Evolutionary conservation across 2,888 invertebrate species (phyloP), one percentile per base, ranked within the genome.

Genomic region (Onthophagus sagittarius): DNA sequence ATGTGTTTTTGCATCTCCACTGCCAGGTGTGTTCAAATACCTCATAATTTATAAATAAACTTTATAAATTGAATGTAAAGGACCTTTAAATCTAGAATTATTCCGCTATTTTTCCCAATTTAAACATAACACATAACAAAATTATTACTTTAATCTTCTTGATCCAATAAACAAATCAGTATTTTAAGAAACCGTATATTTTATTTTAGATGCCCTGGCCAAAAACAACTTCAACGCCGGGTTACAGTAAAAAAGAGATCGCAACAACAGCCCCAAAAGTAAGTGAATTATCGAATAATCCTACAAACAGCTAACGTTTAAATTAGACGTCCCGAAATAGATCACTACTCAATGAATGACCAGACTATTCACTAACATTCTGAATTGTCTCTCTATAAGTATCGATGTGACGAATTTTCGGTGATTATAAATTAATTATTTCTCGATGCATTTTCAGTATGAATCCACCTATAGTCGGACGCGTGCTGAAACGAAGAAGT

Each of bases 401-500:
- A 32, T 13, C 15, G 15, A 62, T 53, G n/a, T 9, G 53, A 71
- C 62, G 14, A 62, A 62, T 23, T 14, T 71, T 53, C 6, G 6
- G 2, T 53, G 39, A 53, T 1, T 53, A 53, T 9, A 53, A 9
- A 53, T 53, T 53, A 9, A 53, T 53, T 53, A 9, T 53, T 53
- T 53, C 9, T 53, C 39, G 39, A 53, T 53, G 2, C 1, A 7
- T 53, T 53, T 82, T 72, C 79, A 84, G 84, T 84, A 83, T 78
- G 84, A 84, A 73, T 77, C 80, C 67, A 79, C 78, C 64, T 82
- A 82, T 76, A 77, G 80, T 53, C 79, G 81, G 76, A 77, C 79
- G 63, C 77, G 82, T 74, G 74, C 79, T 13, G 82, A 82, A 73
- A 75, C 78, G 71, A 81, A 81, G 72, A 83, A 82, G 76, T 77